Evolutionary conservation across 2,797 vertebrate genomes (phyloP).

Genomic region (Balearica regulorum): DNA sequence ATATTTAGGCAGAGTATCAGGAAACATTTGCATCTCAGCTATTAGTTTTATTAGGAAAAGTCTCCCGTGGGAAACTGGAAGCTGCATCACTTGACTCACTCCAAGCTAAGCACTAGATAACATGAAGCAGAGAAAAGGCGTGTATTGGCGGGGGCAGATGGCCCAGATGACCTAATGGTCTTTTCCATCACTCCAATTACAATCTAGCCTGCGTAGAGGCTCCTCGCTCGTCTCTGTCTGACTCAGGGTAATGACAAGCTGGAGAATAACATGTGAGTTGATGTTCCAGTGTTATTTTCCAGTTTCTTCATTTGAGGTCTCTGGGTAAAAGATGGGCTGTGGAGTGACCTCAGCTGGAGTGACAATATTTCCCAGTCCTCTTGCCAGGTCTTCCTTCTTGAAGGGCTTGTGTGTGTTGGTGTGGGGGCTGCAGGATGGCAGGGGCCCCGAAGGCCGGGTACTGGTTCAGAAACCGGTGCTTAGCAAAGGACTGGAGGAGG

Average conservation of each 20-base stretch:
- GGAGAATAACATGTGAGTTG: slow-evolving; percentile 42
- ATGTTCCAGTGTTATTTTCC: slow-evolving; percentile 41
- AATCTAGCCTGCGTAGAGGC: background rate
- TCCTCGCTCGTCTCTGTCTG: slow-evolving; percentile 9
- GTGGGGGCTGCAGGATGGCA: background rate
- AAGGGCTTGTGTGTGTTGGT: background rate
- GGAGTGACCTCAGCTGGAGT: slow-evolving; percentile 43
- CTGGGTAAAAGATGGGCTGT: slow-evolving; percentile 14
- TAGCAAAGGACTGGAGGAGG: background rate
- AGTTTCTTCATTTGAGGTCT: slow-evolving; percentile 20
- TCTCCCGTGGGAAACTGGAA: slow-evolving; percentile 49
- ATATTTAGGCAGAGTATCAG: slow-evolving; percentile 20
- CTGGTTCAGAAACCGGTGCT: background rate
- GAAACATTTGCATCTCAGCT: slow-evolving; percentile 36
- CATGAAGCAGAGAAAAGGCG: slow-evolving; percentile 24
- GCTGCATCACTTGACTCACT: slow-evolving; percentile 42
- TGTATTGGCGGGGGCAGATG: slow-evolving; percentile 12
- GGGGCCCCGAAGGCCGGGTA: background rate
- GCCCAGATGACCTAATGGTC: slow-evolving; percentile 62
- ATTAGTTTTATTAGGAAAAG: slow-evolving; percentile 55
- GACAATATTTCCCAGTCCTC: slow-evolving; percentile 41
- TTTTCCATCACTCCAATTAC: slow-evolving; percentile 41
- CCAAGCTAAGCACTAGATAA: slow-evolving; percentile 40
- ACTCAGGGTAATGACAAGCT: slow-evolving; percentile 53
- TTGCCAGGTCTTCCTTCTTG: background rate